Percentiles rank a stretch among this genome's conserved stretches.
Evolutionary conservation across 1,140 invertebrate species (phyloP).

Genomic region (Drosophila nannoptera): DNA sequence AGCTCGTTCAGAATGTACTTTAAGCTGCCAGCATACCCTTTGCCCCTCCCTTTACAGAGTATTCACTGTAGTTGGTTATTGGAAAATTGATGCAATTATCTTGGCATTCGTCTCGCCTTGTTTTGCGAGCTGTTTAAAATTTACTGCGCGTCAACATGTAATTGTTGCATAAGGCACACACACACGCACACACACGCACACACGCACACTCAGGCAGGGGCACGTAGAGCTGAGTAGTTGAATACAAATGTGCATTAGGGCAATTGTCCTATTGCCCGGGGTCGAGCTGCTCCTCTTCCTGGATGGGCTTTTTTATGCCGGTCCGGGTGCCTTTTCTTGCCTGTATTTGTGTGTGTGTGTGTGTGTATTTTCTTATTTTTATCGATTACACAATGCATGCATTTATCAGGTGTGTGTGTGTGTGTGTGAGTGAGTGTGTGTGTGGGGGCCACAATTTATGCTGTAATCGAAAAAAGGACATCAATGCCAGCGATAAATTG

Average conservation of each 20-base stretch:
- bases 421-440: constrained; percentile 9
- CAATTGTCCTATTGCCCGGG: constrained; percentile 40
- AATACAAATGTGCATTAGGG: constrained; percentile 47
- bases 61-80: not conserved
- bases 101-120: not conserved
- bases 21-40: not conserved
- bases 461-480: constrained; percentile 75
- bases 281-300: constrained; percentile 8
- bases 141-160: constrained; percentile 41
- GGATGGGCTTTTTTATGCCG: constrained; percentile 7
- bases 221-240: constrained; percentile 15
- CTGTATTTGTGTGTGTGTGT: not conserved
- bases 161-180: constrained; percentile 24
- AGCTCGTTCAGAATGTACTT: not conserved
- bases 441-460: constrained; percentile 67
- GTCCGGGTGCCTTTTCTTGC: constrained; percentile 17
- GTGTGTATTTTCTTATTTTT: constrained; percentile 30
- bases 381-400: constrained; percentile 76
- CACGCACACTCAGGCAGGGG: constrained; percentile 3
- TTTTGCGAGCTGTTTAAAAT: constrained; percentile 31
- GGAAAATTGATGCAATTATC: constrained; percentile 12
- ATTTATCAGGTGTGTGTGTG: constrained; percentile 58
- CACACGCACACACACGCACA: constrained; percentile 6
- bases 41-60: not conserved
- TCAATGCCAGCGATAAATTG: constrained; percentile 75